Conservation (phyloP, 2,888 invertebrate genomes). For the Tipula unca region DNA sequence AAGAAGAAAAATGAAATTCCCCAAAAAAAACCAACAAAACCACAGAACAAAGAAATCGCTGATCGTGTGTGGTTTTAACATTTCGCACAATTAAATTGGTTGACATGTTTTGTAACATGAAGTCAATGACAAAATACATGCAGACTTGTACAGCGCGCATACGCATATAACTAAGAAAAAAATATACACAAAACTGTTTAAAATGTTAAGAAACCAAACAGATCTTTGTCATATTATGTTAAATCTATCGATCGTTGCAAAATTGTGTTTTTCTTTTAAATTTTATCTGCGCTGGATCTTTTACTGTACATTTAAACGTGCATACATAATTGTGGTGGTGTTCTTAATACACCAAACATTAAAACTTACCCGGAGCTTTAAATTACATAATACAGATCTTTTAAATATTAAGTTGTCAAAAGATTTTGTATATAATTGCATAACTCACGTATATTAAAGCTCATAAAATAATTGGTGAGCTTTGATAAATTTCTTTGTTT, state of each 20-base stretch:
- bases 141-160: background rate
- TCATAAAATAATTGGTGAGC: too few relatives aligned
- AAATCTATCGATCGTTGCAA: background rate
- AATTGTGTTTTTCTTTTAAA: background rate
- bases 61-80: slow-evolving; percentile 19
- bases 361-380: too few relatives aligned
- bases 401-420: too few relatives aligned
- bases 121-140: background rate
- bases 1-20: background rate
- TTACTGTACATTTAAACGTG: too few relatives aligned
- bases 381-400: too few relatives aligned
- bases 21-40: background rate
- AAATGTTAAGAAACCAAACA: background rate
- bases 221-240: slow-evolving; percentile 8
- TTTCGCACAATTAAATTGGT: slow-evolving; percentile 18
- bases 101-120: slow-evolving; percentile 18
- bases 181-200: background rate
- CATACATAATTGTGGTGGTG: too few relatives aligned
- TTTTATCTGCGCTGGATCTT: background rate
- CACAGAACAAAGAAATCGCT: background rate
- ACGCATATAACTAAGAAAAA: background rate
- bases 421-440: too few relatives aligned
- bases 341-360: too few relatives aligned
- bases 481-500: too few relatives aligned
- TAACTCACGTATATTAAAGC: too few relatives aligned